Conservation (phyloP, 2,113 vertebrate species). For the Phrynocephalus versicolor region DNA sequence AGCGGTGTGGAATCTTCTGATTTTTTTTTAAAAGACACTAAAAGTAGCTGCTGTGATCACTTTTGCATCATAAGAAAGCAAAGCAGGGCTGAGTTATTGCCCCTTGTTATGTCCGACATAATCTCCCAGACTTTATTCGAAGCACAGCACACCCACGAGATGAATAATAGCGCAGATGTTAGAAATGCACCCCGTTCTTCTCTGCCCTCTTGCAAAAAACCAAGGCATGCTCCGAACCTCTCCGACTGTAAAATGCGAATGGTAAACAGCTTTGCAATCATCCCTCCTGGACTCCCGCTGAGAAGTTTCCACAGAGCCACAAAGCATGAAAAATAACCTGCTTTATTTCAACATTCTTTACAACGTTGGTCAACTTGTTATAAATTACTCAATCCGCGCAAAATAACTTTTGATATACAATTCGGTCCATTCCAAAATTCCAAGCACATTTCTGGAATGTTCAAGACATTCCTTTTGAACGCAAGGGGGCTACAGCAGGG, state of each 20-base stretch:
- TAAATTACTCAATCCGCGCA: constrained; percentile 5
- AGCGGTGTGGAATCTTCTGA: no score
- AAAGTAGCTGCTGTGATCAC: no score
- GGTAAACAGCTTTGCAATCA: neutral
- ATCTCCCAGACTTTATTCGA: no score
- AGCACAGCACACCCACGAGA: no score
- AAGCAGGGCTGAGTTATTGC: no score
- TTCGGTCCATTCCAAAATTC: neutral
- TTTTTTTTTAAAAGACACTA: no score
- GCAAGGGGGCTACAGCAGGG: neutral
- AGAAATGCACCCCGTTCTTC: neutral
- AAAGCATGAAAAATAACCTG: constrained; percentile 62
- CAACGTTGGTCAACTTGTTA: constrained; percentile 49
- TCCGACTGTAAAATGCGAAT: neutral
- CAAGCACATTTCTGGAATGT: neutral
- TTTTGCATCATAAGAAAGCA: no score
- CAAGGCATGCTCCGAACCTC: neutral
- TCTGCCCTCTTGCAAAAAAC: no score
- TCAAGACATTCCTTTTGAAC: neutral
- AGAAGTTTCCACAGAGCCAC: constrained; percentile 35
- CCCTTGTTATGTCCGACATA: no score
- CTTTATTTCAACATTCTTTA: constrained; percentile 43
- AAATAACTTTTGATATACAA: neutral
- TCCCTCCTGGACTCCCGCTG: neutral
- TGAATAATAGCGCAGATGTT: neutral